Evolutionary conservation across 2,113 vertebrate genomes (phyloP), one percentile per base, ranked within the genome.

Genomic region (Prunella fulvescens): DNA sequence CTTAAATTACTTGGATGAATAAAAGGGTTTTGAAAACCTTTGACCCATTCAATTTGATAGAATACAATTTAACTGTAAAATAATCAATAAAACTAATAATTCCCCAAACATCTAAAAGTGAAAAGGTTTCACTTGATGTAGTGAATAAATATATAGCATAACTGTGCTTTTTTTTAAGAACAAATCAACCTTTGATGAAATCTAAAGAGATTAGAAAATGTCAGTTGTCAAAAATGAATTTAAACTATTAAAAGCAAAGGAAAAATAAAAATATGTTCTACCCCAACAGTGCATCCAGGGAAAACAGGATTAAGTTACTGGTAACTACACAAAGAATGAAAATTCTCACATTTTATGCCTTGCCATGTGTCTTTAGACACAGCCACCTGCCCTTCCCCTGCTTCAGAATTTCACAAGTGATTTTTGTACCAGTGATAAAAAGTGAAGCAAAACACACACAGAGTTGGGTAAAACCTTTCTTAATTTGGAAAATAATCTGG

Each of bases 81-180:
- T 83, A 95, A 79, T 90, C 64, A 70, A 86, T 93, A 84, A 48
- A 83, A 95, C 9, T 81, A 94, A 48, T 88, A 81, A 91, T 81
- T 86, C 53, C 64, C 25, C 64, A 48, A 92, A 56, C 24, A n/a
- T 44, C 58, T 81, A 37, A 28, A 70, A 73, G 69, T 51, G 67
- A 83, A 90, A 95, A 93, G 61, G 45, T 85, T 95, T 84, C 69
- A 81, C 58, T 79, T 50, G 28, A 48, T 42, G 50, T 20, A 51
- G 39, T 50, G 39, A 92, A 90, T 94, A 88, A 92, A 70, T 56
- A 73, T 12, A 45, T 12, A 47, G 44, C 26, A 48, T 85, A 87
- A 90, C 69, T 48, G 33, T 19, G 19, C 2, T 5, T 39, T 84
- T 26, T 76, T 56, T 51, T 33, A 25, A 28, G 86, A 90, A 60